Base-by-base conservation (phyloP, 2,113 vertebrate genomes). In the Rhabdornis inornatus region DNA sequence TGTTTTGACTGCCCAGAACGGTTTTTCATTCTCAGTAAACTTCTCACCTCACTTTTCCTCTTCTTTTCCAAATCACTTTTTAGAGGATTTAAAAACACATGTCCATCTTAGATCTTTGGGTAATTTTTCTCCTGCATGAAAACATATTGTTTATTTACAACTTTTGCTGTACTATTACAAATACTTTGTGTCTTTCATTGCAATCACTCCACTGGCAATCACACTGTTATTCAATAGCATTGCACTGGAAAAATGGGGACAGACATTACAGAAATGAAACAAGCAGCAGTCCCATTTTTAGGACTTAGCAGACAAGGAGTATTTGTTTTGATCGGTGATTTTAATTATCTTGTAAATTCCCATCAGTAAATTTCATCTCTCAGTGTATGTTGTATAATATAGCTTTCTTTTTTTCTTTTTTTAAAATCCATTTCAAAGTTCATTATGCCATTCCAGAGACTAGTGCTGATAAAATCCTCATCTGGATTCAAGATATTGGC, bases 401-500 rank as follows among this genome's bases (percentile, higher is more conserved):
- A 59, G 53, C 55, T 68, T 45, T 47, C 31, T 28, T 27, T 11
- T 33, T 57, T 49, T 24, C 11, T 56, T 45, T 55, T 47, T 10
- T 35, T 68, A 40, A 59, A 11, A 70, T 74, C 56, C 23, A 53
- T 55, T 95, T 94, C 72, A 66, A 93, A 93, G 88, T 95, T 96
- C 57, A 86, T 90, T 89, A 92, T 81, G 64, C 19, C 79, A 71
- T 88, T 86, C 64, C 35, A 70, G 75, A 92, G 79, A 79, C 79
- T 60, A 66, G 8, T 23, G 39, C 75, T 92, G 82, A 83, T 91
- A 88, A 93, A 96, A 88, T 68, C 71, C 68, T 97, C 90, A 90
- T 93, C 90, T 83, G 76, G 68, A 77, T 74, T 91, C 85, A 93
- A 52, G 68, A 85, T 94, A 93, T 59, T 61, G 90, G 59, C 85